Evolutionary conservation across 1,140 invertebrate genomes (phyloP), one percentile per base, ranked within the genome.

Genomic region (Aplysia californica): DNA sequence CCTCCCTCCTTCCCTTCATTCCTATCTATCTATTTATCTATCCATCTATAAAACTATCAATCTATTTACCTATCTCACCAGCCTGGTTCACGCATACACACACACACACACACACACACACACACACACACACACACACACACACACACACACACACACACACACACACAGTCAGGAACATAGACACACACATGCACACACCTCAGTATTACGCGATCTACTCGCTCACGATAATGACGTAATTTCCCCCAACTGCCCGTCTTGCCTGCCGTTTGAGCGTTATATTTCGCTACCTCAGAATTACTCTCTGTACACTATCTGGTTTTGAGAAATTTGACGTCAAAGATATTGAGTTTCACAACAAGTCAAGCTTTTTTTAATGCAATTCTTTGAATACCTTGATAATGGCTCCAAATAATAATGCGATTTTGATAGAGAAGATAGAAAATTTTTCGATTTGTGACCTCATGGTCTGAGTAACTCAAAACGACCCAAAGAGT

Each of bases 101-200:
- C 44, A 38, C 23, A 29, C 56, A 29, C 26, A 29, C 56, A 75
- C 35, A 33, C 21, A 66, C 29, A 31, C 44, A 65, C n/a, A n/a
- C 58, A 75, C 39, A 38, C 23, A 39, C 2, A 44, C 3, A 64
- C 35, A 64, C 31, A 33, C 72, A 65, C 33, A 29, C 56, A 41
- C 23, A 41, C 56, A 41, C 33, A 64, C 72, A 59, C 33, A 69
- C 67, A 69, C 36, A 69, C 66, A 69, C 36, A 69, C 36, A 69
- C 36, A 39, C n/a, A 41, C 36, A 69, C 66, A 69, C 36, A 69
- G 18, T 35, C 6, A 69, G 21, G 38, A 4, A 41, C 67, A 23
- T 55, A 31, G 21, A 35, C 18, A n/a, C 58, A 26, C 35, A 31
- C n/a, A 26, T 31, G 38, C 58, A 26, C 1, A 38, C 39, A 41